Evolutionary conservation across 1,140 invertebrate species (phyloP), one percentile per base, ranked within the genome.

Genomic region (Cherax destructor): DNA sequence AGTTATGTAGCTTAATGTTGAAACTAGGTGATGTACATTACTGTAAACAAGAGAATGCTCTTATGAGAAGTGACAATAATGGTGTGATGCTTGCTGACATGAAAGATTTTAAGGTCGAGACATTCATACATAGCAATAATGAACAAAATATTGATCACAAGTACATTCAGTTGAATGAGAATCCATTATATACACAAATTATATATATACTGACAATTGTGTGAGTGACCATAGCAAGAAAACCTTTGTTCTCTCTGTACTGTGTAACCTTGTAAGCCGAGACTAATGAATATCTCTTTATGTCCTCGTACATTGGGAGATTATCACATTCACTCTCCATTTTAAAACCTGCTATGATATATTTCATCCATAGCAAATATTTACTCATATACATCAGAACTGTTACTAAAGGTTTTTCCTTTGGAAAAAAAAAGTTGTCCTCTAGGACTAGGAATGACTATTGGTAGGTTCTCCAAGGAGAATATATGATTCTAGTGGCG

Each of bases 401-500:
- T 47, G 21, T 41, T 11, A 47, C 65, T 21, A 84, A 49, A 30
- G 30, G 30, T 49, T 47, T 10, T 50, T 49, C 21, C 49, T 72
- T 41, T n/a, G n/a, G 7, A 50, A 85, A 16, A 50, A 85, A n/a
- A 21, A 41, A 41, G 2, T 1, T 1, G 41, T 69, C 3, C 47
- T 47, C 47, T 30, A n/a, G 21, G 79, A 65, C 49, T 88, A 88
- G n/a, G 78, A 81, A 41, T 78, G 78, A 50, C 76, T 69, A 72
- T n/a, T 61, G 47, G 41, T 49, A 4, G 88, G 41, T 30, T 91
- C 83, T 52, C 81, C 88, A 30, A 91, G 83, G 16, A 85, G 83
- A 59, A 91, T 91, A 30, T 78, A 91, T 50, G 88, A 84, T 56
- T 85, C 21, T 4, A 91, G 83, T 18, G 83, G 88, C 6, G 81